These are phyloP conservation scores for Hirtodrosophila trivittata DNA, from an alignment of 2,888 invertebrate species.

Conservation along the genomic window DNA sequence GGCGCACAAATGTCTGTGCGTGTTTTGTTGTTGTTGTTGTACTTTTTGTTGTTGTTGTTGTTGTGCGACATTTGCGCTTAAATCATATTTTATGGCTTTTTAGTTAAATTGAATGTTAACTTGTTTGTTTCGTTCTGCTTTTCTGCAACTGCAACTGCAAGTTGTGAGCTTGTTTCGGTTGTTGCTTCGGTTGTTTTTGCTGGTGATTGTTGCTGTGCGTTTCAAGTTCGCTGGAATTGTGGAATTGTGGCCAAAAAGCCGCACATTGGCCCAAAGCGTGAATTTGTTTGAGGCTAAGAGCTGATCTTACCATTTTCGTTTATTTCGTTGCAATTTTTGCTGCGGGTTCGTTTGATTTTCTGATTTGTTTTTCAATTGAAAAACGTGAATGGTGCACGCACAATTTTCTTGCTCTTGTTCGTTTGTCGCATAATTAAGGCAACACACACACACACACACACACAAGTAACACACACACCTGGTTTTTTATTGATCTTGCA, in stretches of 20 bases:
- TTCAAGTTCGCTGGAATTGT: conserved; percentile 57
- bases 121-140: conserved; percentile 76
- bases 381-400: conserved; percentile 75
- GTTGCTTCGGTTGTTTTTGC: conserved; percentile 40
- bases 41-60: conserved; percentile 28
- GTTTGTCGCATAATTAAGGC: conserved; percentile 47
- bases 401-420: conserved; percentile 37
- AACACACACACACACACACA: conserved; percentile 19
- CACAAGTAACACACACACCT: conserved; percentile 5
- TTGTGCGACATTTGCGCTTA: conserved; percentile 74
- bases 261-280: conserved; percentile 36
- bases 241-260: conserved; percentile 28
- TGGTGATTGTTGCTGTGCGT: conserved; percentile 54
- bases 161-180: conserved; percentile 17
- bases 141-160: conserved; percentile 56
- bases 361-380: conserved; percentile 40
- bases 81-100: conserved; percentile 80
- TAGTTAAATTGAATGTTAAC: conserved; percentile 78
- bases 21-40: conserved; percentile 25
- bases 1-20: conserved; percentile 63
- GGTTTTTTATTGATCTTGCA: conserved; percentile 59
- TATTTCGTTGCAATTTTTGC: conserved; percentile 43
- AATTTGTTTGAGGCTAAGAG: conserved; percentile 4
- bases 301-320: conserved; percentile 54
- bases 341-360: conserved; percentile 22